phyloP scores from a whole-genome alignment of 1,140 invertebrate genomes.

The Drosophila sproati region DNA sequence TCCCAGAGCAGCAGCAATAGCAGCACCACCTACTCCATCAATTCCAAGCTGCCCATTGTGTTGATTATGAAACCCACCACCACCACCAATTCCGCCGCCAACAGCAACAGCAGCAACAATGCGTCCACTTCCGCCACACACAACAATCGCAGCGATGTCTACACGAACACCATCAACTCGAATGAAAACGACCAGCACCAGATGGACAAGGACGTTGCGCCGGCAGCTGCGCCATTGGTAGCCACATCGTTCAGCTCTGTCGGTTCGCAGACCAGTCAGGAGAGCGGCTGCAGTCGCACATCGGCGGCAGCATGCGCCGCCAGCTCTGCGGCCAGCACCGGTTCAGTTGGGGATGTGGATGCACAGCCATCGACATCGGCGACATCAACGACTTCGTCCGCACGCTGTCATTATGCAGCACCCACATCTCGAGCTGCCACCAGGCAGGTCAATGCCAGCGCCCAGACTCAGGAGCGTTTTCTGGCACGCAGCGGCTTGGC shows the following conservation, averaged over 20 bases:
- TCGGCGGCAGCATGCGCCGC: constrained; percentile 31
- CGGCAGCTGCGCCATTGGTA: constrained; percentile 10
- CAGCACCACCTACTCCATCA: constrained; percentile 1
- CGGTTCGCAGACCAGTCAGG: constrained; percentile 65
- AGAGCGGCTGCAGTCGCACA: constrained; percentile 74
- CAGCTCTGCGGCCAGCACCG: not conserved
- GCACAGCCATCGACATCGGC: constrained; percentile 74
- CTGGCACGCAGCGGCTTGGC: constrained; percentile 48
- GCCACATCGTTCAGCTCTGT: constrained; percentile 64
- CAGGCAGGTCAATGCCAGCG: constrained; percentile 75
- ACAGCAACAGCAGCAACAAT: constrained; percentile 8
- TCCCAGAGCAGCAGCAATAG: constrained; percentile 10
- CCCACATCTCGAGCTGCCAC: constrained; percentile 29
- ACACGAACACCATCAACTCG: constrained; percentile 77
- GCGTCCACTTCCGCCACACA: constrained; percentile 17
- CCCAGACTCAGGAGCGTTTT: constrained; percentile 76
- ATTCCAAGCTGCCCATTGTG: constrained; percentile 27
- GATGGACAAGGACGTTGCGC: constrained; percentile 8
- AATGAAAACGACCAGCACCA: constrained; percentile 58
- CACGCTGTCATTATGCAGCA: constrained; percentile 72
- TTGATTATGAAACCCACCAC: constrained; percentile 26
- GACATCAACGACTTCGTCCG: constrained; percentile 43
- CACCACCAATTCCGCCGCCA: constrained; percentile 17
- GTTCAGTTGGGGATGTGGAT: constrained; percentile 39
- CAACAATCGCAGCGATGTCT: constrained; percentile 61